Conservation (phyloP, 2,113 vertebrate species). For the Trachemys scripta region DNA sequence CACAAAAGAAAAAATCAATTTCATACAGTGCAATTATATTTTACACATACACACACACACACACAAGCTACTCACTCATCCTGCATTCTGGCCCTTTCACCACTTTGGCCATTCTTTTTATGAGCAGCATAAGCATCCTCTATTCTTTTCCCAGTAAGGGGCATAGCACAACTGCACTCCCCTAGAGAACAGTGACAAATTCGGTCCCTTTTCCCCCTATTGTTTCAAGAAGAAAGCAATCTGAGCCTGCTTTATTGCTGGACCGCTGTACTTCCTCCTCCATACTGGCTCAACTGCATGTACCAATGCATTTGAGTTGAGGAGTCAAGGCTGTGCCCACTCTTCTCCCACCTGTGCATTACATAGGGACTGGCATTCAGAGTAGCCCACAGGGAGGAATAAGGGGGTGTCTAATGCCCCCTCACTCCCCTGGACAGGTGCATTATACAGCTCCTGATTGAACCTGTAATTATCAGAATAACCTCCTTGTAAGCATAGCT, state of each 20-base stretch:
- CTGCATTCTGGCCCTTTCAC: not conserved
- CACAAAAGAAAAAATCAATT: not conserved
- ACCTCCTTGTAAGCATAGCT: not conserved
- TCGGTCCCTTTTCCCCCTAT: not conserved
- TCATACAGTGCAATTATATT: not conserved
- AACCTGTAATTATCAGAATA: not conserved
- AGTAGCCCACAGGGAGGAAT: not conserved
- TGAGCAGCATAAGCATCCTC: not conserved
- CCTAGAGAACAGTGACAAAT: not conserved
- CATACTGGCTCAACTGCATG: not conserved
- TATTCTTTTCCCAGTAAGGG: not conserved
- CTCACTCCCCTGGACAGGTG: not conserved
- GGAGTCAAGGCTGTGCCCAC: not conserved
- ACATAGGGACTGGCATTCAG: not conserved
- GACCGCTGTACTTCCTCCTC: not conserved
- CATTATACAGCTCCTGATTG: not conserved
- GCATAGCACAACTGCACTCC: not conserved
- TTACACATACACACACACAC: constrained; percentile 23
- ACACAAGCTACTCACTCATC: constrained; percentile 32
- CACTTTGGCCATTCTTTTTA: constrained; percentile 7
- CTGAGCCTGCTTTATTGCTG: not conserved
- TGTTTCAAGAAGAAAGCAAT: constrained; percentile 23
- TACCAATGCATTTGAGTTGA: not conserved
- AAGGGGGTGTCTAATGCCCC: not conserved
- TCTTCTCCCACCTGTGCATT: rapidly evolving